These are phyloP conservation scores for Hippocampus abdominalis DNA, from an alignment of 2,113 vertebrate genomes.

Conservation along the genomic window DNA sequence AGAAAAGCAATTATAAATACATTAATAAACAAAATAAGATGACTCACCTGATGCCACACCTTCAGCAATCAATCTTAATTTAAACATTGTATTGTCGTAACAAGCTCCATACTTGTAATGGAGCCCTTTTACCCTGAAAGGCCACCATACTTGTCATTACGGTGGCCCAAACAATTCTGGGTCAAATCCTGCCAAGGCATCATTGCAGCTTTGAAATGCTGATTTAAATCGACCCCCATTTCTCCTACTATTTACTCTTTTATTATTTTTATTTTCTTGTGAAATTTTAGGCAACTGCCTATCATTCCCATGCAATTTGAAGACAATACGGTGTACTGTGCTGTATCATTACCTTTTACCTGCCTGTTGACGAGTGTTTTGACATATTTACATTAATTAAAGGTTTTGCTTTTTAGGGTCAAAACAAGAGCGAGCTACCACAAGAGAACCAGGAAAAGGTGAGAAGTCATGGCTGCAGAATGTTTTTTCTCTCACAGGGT, in stretches of 20 bases:
- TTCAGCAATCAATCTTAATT: not conserved
- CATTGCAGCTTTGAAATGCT: not conserved
- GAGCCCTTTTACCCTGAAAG: not conserved
- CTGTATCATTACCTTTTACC: not conserved
- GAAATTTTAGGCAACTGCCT: not conserved
- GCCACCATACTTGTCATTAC: not conserved
- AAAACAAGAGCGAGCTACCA: slow-evolving; percentile 78
- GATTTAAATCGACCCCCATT: not conserved
- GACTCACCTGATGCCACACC: too few relatives aligned
- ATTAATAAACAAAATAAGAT: not conserved
- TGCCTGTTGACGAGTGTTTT: not conserved
- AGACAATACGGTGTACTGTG: not conserved
- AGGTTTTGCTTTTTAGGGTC: slow-evolving; percentile 74
- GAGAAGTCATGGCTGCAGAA: slow-evolving; percentile 59
- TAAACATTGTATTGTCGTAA: not conserved
- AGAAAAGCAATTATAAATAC: not conserved
- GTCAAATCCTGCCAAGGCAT: not conserved
- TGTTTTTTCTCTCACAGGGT: too few relatives aligned
- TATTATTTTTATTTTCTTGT: not conserved
- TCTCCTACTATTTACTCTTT: not conserved
- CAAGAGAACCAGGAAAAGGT: slow-evolving; percentile 91
- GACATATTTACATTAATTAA: slow-evolving; percentile 20
- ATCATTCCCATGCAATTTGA: not conserved
- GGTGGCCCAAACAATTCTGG: not conserved
- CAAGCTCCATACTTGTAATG: not conserved